These are phyloP conservation scores for Megamerina dolium DNA, from an alignment of 2,888 invertebrate genomes.

Conservation along the genomic window DNA sequence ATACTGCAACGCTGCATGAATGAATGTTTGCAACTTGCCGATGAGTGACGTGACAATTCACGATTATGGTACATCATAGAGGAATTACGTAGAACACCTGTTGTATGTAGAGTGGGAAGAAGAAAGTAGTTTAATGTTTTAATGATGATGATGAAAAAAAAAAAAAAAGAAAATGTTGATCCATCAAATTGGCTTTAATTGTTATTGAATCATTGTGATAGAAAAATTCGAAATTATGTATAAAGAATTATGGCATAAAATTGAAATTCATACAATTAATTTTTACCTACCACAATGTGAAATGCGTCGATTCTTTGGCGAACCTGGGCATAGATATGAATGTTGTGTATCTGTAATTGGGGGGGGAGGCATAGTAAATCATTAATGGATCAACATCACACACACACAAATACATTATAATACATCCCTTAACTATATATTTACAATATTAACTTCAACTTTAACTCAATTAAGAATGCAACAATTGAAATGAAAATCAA, in stretches of 20 bases:
- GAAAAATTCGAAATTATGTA: too few relatives aligned
- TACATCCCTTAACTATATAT: background rate
- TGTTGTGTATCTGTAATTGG: constrained; percentile 43
- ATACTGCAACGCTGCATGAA: constrained; percentile 21
- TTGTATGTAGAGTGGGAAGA: constrained; percentile 10
- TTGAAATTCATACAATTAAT: too few relatives aligned
- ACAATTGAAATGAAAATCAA: background rate
- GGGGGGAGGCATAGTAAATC: constrained; percentile 3
- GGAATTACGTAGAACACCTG: constrained; percentile 38
- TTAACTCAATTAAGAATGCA: background rate
- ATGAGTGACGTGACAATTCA: constrained; percentile 27
- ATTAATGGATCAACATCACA: background rate
- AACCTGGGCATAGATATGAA: constrained; percentile 47
- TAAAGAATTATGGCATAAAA: too few relatives aligned
- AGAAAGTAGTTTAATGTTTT: background rate
- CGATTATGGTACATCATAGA: constrained; percentile 26
- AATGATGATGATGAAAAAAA: too few relatives aligned
- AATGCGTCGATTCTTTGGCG: constrained; percentile 43
- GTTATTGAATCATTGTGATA: too few relatives aligned
- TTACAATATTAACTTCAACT: background rate
- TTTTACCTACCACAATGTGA: constrained; percentile 41
- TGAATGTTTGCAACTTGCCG: constrained; percentile 21
- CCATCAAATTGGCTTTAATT: too few relatives aligned
- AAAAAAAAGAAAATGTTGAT: too few relatives aligned
- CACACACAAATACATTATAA: background rate